A percentile compares a stretch with the other conserved stretches of the same genome.
Evolutionary conservation across 2,797 vertebrate species (phyloP).

Genomic region (Heteromormyrus szaboi): DNA sequence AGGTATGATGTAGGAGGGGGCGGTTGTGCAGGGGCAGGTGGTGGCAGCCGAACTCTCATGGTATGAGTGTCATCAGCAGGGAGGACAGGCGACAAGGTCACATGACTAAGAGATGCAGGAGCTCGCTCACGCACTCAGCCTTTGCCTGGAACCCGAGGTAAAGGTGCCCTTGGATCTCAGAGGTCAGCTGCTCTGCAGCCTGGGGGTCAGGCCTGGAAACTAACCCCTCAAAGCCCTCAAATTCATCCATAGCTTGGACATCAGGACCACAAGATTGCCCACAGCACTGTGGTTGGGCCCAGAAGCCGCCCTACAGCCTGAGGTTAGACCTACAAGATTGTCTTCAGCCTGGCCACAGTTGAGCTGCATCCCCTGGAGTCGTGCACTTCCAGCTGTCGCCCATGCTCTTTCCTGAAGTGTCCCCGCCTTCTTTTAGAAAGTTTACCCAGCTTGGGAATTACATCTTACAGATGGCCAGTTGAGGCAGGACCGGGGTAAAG

Average conservation of each 20-base stretch:
- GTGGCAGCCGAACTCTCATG: background rate
- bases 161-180: background rate
- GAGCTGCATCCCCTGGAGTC: background rate
- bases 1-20: background rate
- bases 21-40: background rate
- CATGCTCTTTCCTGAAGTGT: constrained; percentile 27
- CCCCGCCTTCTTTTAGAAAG: constrained; percentile 38
- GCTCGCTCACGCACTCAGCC: background rate
- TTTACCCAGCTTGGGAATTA: constrained; percentile 68
- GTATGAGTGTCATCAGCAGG: background rate
- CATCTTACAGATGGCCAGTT: constrained; percentile 56
- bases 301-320: background rate
- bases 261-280: background rate
- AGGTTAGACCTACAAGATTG: background rate
- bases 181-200: background rate
- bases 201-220: background rate
- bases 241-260: background rate
- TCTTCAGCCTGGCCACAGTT: background rate
- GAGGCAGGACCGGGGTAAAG: constrained; percentile 44
- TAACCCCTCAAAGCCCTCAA: background rate
- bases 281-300: background rate
- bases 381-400: constrained; percentile 35
- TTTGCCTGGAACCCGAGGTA: background rate
- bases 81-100: background rate
- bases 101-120: background rate